Conservation (phyloP, 1,140 invertebrate genomes). For the Papilio polyxenes region DNA sequence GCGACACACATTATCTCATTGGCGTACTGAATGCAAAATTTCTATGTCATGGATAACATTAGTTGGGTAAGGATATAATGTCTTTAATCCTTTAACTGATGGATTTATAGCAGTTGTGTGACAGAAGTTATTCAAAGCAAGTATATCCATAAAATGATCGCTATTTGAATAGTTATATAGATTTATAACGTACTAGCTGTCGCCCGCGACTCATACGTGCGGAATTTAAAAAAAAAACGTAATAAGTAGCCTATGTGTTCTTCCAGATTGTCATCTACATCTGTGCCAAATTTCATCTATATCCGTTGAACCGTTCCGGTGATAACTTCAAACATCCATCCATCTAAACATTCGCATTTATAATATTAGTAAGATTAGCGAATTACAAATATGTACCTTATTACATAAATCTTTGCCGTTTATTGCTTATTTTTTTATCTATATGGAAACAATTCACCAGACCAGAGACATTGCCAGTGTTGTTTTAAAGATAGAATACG, state of each 20-base stretch:
- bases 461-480: too few species aligned
- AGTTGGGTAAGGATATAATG: not conserved
- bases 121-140: slow-evolving; percentile 9
- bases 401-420: too few species aligned
- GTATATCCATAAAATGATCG: not conserved
- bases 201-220: too few species aligned
- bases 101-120: slow-evolving; percentile 16
- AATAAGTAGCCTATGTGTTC: too few species aligned
- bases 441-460: not conserved
- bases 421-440: not conserved
- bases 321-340: too few species aligned
- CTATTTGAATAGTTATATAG: not conserved
- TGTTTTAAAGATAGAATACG: too few species aligned
- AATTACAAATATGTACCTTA: not conserved
- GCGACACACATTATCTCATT: not conserved
- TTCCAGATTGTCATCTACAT: too few species aligned
- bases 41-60: slow-evolving; percentile 26
- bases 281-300: too few species aligned
- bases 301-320: too few species aligned
- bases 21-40: slow-evolving; percentile 14
- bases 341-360: too few species aligned
- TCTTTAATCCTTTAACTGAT: not conserved
- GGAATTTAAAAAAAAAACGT: too few species aligned
- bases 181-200: not conserved
- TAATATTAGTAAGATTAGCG: too few species aligned